Conservation (phyloP, 2,113 vertebrate species). For the Pangasianodon gigas region DNA sequence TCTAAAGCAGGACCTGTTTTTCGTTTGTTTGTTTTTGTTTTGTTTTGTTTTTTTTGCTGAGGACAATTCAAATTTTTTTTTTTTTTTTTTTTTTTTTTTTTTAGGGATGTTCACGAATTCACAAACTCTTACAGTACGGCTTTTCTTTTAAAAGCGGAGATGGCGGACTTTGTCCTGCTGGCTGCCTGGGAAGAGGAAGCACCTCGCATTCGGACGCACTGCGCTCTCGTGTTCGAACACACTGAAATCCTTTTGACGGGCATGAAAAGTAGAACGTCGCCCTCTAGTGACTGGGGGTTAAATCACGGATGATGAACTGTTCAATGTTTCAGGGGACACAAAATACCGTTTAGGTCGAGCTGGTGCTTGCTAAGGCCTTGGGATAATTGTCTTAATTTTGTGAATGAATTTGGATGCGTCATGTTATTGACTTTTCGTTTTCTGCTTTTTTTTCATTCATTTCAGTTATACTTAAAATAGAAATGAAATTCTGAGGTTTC, state of each 20-base stretch:
- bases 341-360: constrained; percentile 18
- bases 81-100: constrained; percentile 24
- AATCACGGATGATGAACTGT: not conserved
- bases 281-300: not conserved
- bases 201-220: constrained; percentile 14
- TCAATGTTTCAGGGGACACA: constrained; percentile 48
- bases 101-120: constrained; percentile 31
- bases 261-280: not conserved
- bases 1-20: constrained; percentile 28
- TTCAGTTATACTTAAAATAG: constrained; percentile 24
- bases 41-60: constrained; percentile 43
- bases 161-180: constrained; percentile 30
- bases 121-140: constrained; percentile 40
- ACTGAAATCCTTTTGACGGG: constrained; percentile 37
- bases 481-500: constrained; percentile 30
- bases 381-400: constrained; percentile 53
- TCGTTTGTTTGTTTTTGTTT: not conserved
- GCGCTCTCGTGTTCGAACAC: constrained; percentile 36
- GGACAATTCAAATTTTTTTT: constrained; percentile 28
- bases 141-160: constrained; percentile 33
- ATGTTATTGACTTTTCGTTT: constrained; percentile 23
- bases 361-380: constrained; percentile 29
- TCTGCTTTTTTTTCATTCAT: not conserved
- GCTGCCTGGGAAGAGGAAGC: constrained; percentile 36
- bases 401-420: constrained; percentile 27